These are phyloP conservation scores for Shargacucullia verbasci DNA, from an alignment of 2,888 invertebrate species.

Conservation along the genomic window DNA sequence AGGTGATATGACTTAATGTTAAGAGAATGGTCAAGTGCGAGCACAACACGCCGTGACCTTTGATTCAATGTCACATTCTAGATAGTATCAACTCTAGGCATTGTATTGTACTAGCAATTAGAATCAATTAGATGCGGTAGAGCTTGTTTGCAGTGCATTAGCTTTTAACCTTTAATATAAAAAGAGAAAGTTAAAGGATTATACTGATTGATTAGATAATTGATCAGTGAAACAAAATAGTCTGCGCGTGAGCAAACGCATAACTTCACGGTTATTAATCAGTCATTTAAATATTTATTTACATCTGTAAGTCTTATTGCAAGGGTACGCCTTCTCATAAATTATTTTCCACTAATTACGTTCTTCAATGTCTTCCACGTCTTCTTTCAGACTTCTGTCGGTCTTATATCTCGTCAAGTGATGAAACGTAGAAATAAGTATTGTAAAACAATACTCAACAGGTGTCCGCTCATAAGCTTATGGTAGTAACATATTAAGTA, in stretches of 20 bases:
- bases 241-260: neutral
- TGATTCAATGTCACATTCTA: slow-evolving; percentile 31
- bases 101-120: slow-evolving; percentile 32
- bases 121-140: slow-evolving; percentile 22
- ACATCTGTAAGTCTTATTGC: too few relatives aligned
- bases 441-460: too few relatives aligned
- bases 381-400: too few relatives aligned
- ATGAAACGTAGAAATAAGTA: too few relatives aligned
- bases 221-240: neutral
- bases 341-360: too few relatives aligned
- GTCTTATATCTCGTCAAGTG: too few relatives aligned
- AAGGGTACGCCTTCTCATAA: too few relatives aligned
- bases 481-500: too few relatives aligned
- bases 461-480: too few relatives aligned
- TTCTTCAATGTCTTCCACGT: too few relatives aligned
- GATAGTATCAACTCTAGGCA: slow-evolving; percentile 21
- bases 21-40: slow-evolving; percentile 51
- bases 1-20: slow-evolving; percentile 36
- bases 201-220: slow-evolving; percentile 18
- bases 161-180: slow-evolving; percentile 25
- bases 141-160: slow-evolving; percentile 16
- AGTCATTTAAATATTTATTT: too few relatives aligned
- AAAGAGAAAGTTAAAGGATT: slow-evolving; percentile 32
- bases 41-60: slow-evolving; percentile 43
- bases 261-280: neutral